Percentiles rank a stretch among this genome's conserved stretches.
These are phyloP conservation scores for Gasteruption jaculator DNA, from an alignment of 2,888 invertebrate genomes.

Conservation along the genomic window DNA sequence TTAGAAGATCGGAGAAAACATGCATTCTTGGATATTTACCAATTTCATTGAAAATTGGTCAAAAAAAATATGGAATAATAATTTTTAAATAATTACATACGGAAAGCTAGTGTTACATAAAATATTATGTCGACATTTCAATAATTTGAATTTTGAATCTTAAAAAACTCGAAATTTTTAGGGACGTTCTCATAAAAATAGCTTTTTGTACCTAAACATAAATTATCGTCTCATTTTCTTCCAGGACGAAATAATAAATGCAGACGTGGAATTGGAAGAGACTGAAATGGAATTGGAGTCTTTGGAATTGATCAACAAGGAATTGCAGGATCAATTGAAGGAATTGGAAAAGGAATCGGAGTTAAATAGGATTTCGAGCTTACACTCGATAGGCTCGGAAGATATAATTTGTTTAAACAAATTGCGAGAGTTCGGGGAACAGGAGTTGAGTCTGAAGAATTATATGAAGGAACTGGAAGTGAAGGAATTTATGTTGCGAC, in stretches of 20 bases:
- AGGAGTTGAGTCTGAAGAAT: constrained; percentile 35
- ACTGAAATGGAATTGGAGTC: constrained; percentile 38
- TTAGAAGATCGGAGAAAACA: no score
- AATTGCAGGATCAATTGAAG: constrained; percentile 29
- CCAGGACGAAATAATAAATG: constrained; percentile 42
- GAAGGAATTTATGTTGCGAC: constrained; percentile 31
- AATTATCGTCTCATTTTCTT: no score
- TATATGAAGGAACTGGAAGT: constrained; percentile 37
- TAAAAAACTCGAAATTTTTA: constrained; percentile 2
- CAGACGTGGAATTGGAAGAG: constrained; percentile 41
- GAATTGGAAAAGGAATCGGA: constrained; percentile 29
- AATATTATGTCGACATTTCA: no score
- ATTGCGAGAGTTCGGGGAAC: constrained; percentile 36
- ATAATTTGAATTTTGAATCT: constrained; percentile 1
- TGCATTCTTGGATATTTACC: no score
- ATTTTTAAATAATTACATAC: neutral
- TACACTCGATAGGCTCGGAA: constrained; percentile 39
- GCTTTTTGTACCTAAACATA: no score
- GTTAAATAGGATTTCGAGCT: constrained; percentile 25
- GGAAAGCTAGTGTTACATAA: neutral
- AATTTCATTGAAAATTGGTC: no score
- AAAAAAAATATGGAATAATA: neutral
- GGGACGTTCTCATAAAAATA: no score
- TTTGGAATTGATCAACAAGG: constrained; percentile 33
- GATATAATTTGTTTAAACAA: constrained; percentile 38